These are phyloP conservation scores for Acipenser ruthenus DNA, from an alignment of 2,797 vertebrate species.

Conservation along the genomic window DNA sequence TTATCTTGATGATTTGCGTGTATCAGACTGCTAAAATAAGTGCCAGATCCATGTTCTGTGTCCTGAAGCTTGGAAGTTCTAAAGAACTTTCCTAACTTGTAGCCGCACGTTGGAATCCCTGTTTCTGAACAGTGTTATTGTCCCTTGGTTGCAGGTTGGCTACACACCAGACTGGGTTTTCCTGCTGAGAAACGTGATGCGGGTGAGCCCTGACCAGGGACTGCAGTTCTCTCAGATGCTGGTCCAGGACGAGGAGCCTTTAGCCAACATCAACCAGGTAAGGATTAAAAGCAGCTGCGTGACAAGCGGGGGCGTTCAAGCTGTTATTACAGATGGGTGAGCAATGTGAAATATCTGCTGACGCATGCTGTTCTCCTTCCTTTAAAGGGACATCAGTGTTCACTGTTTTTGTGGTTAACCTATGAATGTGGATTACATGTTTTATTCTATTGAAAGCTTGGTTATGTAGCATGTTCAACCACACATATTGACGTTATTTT, in stretches of 20 bases:
- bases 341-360: constrained; percentile 46
- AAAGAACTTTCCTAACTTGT: too few relatives aligned
- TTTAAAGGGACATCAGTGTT: not conserved
- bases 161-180: constrained; percentile 87
- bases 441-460: too few relatives aligned
- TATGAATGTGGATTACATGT: too few relatives aligned
- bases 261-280: constrained; percentile 86
- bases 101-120: too few relatives aligned
- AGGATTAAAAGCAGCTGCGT: constrained; percentile 7
- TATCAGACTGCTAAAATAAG: not conserved
- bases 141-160: constrained; percentile 58
- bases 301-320: constrained; percentile 25
- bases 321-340: constrained; percentile 56
- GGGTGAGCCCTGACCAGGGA: constrained; percentile 80
- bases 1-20: too few relatives aligned
- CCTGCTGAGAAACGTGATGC: constrained; percentile 82
- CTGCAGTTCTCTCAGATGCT: constrained; percentile 89
- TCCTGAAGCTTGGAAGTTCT: too few relatives aligned
- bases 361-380: not conserved
- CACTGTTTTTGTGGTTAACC: not conserved
- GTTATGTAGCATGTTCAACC: too few relatives aligned
- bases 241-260: constrained; percentile 80
- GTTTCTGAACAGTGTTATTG: too few relatives aligned
- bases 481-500: too few relatives aligned
- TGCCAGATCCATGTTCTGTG: too few relatives aligned